Base-by-base conservation (phyloP, 30 jellyfish, hydroid and myxozoan genomes). In the Hydra vulgaris region DNA sequence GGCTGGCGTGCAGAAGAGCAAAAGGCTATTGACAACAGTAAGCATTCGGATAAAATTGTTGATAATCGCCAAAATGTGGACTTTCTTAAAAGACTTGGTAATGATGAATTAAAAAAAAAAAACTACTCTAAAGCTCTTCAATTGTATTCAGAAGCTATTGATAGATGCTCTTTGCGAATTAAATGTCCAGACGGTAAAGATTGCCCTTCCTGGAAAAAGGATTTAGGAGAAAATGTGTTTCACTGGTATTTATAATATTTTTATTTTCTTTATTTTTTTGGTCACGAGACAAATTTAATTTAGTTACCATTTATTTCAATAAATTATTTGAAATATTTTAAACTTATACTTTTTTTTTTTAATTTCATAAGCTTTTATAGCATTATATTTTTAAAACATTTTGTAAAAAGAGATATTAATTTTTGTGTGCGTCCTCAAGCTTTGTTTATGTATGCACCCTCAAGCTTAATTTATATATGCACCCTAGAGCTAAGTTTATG, bases 101-200 rank as follows among this genome's bases (percentile, higher is more conserved):
- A 78, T n/a, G 27, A 54, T n/a, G 85, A 78, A 53, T 78, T 78
- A 21, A 17, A 54, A 53, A 78, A 78, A 23, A 54, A 61, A 53
- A 55, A 52, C 23, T 78, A 78, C 67, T 23, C 18, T 15, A 20
- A 18, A 54, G 85, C 85, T 15, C 21, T 78, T 12, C 66, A 27
- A 24, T 78, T 78, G 23, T 78, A 78, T 53, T 4, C 85, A 7
- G 53, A 78, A 22, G 85, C 82, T 5, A 24, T 78, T 16, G 67
- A 78, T 61, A 21, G 19, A 27, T 78, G 85, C 85, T 77, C 85
- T 1, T 22, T 78, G 61, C 85, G 85, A 40, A 78, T 78, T 66
- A 78, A 78, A 23, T 78, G 85, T 19, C 52, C 79, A 15, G 85
- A 78, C 15, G 85, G 79, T 19, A 27, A n/a, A 40, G 12, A 12